Evolutionary conservation across 2,888 invertebrate species (phyloP).

Genomic region (Lutraria lutraria): DNA sequence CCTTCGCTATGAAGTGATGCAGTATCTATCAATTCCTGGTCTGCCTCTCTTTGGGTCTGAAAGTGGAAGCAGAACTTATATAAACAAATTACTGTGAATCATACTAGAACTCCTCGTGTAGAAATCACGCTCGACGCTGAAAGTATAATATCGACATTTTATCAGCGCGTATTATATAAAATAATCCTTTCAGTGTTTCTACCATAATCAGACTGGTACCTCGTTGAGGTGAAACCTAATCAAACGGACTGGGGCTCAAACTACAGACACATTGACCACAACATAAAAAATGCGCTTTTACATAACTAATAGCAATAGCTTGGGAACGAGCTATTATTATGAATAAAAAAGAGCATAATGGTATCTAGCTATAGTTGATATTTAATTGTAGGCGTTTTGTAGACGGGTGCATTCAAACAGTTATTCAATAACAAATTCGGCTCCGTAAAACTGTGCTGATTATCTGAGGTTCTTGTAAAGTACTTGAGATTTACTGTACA

Average conservation of each 20-base stretch:
- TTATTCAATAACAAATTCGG: too few relatives aligned
- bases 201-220: neutral
- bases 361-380: too few relatives aligned
- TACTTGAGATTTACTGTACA: too few relatives aligned
- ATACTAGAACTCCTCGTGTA: neutral
- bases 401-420: too few relatives aligned
- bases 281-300: too few relatives aligned
- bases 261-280: neutral
- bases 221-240: neutral
- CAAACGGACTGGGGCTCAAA: neutral
- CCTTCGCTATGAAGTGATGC: neutral
- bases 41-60: slow-evolving; percentile 6
- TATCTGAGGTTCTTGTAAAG: too few relatives aligned
- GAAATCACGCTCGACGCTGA: neutral
- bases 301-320: too few relatives aligned
- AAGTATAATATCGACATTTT: neutral
- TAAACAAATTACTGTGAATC: slow-evolving; percentile 10
- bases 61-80: slow-evolving; percentile 4
- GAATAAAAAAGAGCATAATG: too few relatives aligned
- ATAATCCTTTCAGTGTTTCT: neutral
- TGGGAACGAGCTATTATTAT: too few relatives aligned
- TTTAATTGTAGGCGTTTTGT: too few relatives aligned
- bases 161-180: neutral
- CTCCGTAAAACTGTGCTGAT: too few relatives aligned
- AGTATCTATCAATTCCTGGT: neutral